These are phyloP conservation scores for Tamias sibiricus DNA, from an alignment of 2,113 vertebrate genomes.

Conservation along the genomic window DNA sequence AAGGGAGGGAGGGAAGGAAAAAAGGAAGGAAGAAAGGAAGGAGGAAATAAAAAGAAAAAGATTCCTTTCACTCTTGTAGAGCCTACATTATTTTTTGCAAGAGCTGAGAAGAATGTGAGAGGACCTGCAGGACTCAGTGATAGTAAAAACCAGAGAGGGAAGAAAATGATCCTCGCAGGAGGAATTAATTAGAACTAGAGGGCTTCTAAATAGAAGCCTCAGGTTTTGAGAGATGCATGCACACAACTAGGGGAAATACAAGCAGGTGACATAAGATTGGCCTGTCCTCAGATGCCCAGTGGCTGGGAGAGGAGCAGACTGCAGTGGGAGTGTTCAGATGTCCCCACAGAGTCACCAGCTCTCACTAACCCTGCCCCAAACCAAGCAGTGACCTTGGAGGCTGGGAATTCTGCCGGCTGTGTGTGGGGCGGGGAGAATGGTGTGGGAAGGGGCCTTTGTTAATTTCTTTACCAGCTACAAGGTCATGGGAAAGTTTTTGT, in stretches of 20 bases:
- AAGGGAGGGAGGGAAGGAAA: background rate
- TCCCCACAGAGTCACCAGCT: background rate
- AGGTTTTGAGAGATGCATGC: background rate
- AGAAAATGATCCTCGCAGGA: background rate
- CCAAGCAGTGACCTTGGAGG: background rate
- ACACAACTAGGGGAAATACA: background rate
- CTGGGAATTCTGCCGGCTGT: background rate
- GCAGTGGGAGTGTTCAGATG: background rate
- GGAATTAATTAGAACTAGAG: background rate
- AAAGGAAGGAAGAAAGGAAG: no score
- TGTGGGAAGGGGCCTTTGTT: background rate
- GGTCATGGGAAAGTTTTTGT: background rate
- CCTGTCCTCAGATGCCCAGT: background rate
- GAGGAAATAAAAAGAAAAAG: no score
- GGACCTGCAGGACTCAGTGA: background rate
- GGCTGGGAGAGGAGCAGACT: no score
- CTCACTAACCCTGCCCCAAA: background rate
- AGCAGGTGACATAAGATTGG: background rate
- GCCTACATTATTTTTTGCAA: background rate
- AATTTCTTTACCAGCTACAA: conserved; percentile 12
- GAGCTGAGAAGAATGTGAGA: background rate
- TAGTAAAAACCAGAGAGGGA: background rate
- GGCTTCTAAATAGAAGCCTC: background rate
- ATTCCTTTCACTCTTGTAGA: background rate
- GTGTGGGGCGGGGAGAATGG: background rate